Base-by-base conservation (phyloP, 2,888 invertebrate genomes). In the Callosobruchus maculatus region DNA sequence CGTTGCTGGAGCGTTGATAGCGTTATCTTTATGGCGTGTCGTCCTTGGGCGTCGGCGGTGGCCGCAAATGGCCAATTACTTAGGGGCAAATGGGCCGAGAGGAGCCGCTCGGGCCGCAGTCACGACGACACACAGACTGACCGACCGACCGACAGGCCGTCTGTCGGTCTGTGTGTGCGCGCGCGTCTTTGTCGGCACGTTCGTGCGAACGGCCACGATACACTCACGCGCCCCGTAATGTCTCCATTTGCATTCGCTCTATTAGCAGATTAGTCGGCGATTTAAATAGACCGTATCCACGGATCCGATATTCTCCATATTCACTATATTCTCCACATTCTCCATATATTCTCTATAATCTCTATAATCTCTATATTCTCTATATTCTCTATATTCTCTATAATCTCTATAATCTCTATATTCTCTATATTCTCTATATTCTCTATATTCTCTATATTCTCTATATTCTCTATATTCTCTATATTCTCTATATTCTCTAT, bases 11-110 rank as follows among this genome's bases (percentile, higher is more conserved):
- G 77, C 73, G 74, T 74, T 73, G 77, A 78, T 78, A 78, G 74
- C 73, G 75, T 74, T 78, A 78, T 78, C 78, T 78, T 83, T 81
- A 82, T 80, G 77, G 81, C 79, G 72, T 75, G 83, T 83, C 83
- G 49, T 49, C 49, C 49, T n/a, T n/a, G n/a, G n/a, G n/a, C n/a
- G n/a, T n/a, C n/a, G n/a, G n/a, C n/a, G n/a, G n/a, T n/a, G 75
- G 79, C 82, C 82, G 74, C 83, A 83, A 83, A 83, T 83, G 83
- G 82, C 82, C 83, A 82, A 83, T 83, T 83, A 83, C 83, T 83
- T 83, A 81, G 77, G 78, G 77, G 77, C 78, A 80, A 78, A 82
- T 80, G 80, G 82, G 81, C 79, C 80, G 78, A 79, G 76, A n/a
- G n/a, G n/a, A 70, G 78, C 71, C 49, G 49, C 49, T 49, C 13